Percentiles rank a stretch among this genome's conserved stretches.
Evolutionary conservation across 2,113 vertebrate genomes (phyloP).

Genomic region (Perognathus longimembris): DNA sequence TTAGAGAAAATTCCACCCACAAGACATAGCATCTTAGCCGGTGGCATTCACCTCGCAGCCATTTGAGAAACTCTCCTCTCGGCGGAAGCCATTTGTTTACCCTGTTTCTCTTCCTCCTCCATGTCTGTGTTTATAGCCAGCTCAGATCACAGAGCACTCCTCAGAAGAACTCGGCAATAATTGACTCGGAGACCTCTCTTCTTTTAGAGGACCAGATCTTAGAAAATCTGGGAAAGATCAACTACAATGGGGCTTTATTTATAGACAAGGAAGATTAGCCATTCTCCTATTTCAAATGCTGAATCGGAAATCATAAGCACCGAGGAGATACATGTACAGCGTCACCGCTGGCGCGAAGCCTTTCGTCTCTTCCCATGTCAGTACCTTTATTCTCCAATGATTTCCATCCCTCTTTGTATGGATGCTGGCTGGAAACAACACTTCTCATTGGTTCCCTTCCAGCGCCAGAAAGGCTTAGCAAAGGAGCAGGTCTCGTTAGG

Average conservation of each 20-base stretch:
- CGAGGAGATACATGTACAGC: conserved; percentile 60
- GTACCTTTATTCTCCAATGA: conserved; percentile 52
- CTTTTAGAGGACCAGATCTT: conserved; percentile 54
- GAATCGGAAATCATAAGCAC: conserved; percentile 57
- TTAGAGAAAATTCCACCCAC: not conserved
- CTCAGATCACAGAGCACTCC: conserved; percentile 48
- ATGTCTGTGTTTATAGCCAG: conserved; percentile 52
- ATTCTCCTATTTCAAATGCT: conserved; percentile 57
- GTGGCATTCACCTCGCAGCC: not conserved
- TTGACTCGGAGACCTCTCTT: conserved; percentile 26
- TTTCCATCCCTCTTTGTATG: conserved; percentile 59
- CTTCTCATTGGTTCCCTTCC: conserved; percentile 35
- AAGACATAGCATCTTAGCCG: not conserved
- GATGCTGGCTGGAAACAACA: conserved; percentile 51
- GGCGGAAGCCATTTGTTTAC: conserved; percentile 16
- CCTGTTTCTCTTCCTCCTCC: not conserved
- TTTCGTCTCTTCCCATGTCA: conserved; percentile 55
- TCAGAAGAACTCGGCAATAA: conserved; percentile 57
- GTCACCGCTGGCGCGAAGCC: conserved; percentile 40
- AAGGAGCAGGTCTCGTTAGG: conserved; percentile 28
- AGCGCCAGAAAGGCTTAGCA: conserved; percentile 49
- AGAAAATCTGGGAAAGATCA: conserved; percentile 74
- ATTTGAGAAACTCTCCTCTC: not conserved
- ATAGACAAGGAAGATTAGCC: conserved; percentile 73
- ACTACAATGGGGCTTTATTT: conserved; percentile 27